phyloP scores from a whole-genome alignment of 2,888 invertebrate genomes.

The Euplexia lucipara region DNA sequence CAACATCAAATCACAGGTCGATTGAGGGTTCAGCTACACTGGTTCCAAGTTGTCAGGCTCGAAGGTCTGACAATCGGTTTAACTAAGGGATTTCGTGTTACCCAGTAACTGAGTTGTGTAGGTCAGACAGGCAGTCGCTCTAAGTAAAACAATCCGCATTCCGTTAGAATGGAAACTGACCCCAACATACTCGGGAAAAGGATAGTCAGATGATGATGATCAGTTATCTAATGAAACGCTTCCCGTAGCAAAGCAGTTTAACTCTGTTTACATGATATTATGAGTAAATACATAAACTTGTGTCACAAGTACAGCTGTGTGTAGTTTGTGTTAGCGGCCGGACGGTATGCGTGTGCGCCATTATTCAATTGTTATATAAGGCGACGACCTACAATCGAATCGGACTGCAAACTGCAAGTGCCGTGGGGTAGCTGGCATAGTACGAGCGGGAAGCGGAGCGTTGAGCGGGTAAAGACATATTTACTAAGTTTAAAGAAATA shows the following conservation, averaged over 20 bases:
- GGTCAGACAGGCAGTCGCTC: no score
- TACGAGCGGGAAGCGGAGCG: slow-evolving; percentile 47
- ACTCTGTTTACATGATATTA: slow-evolving; percentile 53
- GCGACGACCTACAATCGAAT: slow-evolving; percentile 83
- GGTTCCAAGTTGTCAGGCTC: no score
- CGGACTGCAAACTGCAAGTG: slow-evolving; percentile 71
- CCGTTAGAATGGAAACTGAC: no score
- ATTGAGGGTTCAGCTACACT: no score
- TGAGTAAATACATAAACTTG: slow-evolving; percentile 61
- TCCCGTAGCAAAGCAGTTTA: slow-evolving; percentile 42
- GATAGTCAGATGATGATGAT: no score
- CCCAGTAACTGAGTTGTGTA: no score
- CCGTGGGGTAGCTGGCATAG: slow-evolving; percentile 25
- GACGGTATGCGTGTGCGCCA: slow-evolving; percentile 70
- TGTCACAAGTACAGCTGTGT: slow-evolving; percentile 60
- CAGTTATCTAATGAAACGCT: slow-evolving; percentile 23
- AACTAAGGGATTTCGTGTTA: no score
- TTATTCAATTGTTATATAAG: slow-evolving; percentile 88
- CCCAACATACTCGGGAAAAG: no score
- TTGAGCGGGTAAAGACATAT: background rate
- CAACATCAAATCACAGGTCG: no score
- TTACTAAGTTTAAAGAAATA: background rate
- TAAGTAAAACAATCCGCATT: no score
- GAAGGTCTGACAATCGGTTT: no score
- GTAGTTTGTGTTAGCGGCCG: slow-evolving; percentile 59